A percentile compares a stretch with the other conserved stretches of the same genome.
Evolutionary conservation across 2,797 vertebrate genomes (phyloP).

Genomic region (Falco biarmicus): DNA sequence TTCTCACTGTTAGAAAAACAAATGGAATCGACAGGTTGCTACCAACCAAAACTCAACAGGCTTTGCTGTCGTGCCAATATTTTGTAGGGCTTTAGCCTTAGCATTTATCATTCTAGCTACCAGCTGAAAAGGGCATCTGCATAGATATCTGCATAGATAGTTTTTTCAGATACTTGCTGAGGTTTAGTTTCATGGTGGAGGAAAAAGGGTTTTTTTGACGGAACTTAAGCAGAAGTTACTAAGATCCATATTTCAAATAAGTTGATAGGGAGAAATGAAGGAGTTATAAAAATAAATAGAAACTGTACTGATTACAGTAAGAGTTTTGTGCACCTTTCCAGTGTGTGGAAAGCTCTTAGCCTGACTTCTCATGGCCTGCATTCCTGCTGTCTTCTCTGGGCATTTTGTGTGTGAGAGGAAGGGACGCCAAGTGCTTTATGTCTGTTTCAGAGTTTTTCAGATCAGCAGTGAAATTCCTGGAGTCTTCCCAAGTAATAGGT

Average conservation of each 20-base stretch:
- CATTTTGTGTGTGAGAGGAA: background rate
- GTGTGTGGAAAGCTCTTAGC: background rate
- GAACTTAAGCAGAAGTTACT: background rate
- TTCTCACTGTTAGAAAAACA: background rate
- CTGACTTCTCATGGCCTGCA: background rate
- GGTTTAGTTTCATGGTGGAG: background rate
- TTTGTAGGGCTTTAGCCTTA: background rate
- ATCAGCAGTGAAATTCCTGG: background rate
- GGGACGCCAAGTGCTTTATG: background rate
- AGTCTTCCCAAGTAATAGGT: background rate
- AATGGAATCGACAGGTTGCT: background rate
- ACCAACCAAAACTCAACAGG: background rate
- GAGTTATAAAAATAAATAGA: background rate
- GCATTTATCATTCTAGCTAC: background rate
- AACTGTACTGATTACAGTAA: background rate
- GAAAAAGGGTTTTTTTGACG: background rate
- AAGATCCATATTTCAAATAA: background rate
- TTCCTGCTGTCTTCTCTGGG: background rate
- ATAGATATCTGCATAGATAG: background rate
- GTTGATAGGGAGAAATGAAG: background rate
- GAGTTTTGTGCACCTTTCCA: background rate
- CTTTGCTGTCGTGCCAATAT: background rate
- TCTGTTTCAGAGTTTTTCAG: background rate
- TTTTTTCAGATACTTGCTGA: background rate
- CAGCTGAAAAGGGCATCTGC: constrained; percentile 2